Percentiles rank a stretch among this genome's conserved stretches.
These are phyloP conservation scores for Epinotia brunnichana DNA, from an alignment of 2,888 invertebrate species.

Conservation along the genomic window DNA sequence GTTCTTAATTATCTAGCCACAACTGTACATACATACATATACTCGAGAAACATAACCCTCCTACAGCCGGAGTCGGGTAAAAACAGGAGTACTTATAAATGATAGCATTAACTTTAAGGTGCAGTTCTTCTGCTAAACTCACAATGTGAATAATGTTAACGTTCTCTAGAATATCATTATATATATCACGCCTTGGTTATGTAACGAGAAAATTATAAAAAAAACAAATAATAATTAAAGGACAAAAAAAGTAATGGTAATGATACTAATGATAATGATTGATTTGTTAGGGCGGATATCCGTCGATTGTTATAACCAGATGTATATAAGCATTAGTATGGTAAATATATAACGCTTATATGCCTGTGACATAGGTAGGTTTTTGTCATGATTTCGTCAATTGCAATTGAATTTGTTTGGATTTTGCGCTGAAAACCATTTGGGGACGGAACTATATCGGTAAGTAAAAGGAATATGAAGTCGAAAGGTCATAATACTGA, in stretches of 20 bases:
- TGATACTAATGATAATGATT: too few relatives aligned
- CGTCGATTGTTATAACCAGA: conserved; percentile 27
- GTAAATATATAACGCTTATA: conserved; percentile 16
- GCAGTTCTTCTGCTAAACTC: conserved; percentile 36
- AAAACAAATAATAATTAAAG: conserved; percentile 63
- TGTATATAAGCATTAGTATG: conserved; percentile 14
- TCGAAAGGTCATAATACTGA: too few relatives aligned
- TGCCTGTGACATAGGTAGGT: conserved; percentile 7
- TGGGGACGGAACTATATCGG: too few relatives aligned
- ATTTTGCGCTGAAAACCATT: not conserved
- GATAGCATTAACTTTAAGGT: conserved; percentile 32
- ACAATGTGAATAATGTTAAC: conserved; percentile 28
- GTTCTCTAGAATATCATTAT: conserved; percentile 29
- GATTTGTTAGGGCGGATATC: conserved; percentile 57
- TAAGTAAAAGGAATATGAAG: too few relatives aligned
- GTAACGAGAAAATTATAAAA: conserved; percentile 64
- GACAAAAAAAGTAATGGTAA: conserved; percentile 62
- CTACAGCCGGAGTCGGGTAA: not conserved
- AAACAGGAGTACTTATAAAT: conserved; percentile 38
- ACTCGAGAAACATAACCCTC: too few relatives aligned
- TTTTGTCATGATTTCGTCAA: conserved; percentile 16
- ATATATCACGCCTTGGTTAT: conserved; percentile 30
- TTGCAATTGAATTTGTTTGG: conserved; percentile 1
- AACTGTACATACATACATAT: too few relatives aligned
- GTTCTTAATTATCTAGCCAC: too few relatives aligned